phyloP scores from a whole-genome alignment of 2,113 vertebrate genomes.

The Murina feae region DNA sequence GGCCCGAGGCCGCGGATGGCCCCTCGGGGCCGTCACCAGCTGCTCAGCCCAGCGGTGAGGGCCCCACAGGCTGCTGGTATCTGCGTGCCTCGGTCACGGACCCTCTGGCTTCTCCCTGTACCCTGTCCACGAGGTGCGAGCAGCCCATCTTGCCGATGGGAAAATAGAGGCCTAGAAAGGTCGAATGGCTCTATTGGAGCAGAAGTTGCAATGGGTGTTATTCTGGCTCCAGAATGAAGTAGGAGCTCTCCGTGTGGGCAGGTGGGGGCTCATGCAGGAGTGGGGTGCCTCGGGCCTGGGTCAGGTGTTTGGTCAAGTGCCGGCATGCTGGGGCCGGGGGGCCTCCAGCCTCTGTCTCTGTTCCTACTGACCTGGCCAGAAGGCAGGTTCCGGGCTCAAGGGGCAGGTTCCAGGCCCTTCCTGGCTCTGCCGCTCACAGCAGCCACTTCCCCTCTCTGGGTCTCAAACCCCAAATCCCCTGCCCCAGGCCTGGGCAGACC shows the following conservation, averaged over 20 bases:
- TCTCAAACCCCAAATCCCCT: not conserved
- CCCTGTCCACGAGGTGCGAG: not conserved
- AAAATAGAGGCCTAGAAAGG: not conserved
- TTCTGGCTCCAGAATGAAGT: not conserved
- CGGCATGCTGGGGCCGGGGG: not conserved
- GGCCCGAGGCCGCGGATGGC: not conserved
- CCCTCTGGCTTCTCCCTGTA: not conserved
- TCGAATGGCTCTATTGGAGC: not conserved
- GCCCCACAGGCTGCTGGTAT: too few species aligned
- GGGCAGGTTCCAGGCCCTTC: not conserved
- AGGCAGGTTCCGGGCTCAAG: not conserved
- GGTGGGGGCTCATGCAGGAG: too few species aligned
- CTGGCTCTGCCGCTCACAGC: not conserved
- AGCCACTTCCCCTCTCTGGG: not conserved
- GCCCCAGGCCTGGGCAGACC: too few species aligned
- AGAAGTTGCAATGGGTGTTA: not conserved
- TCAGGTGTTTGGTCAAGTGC: too few species aligned
- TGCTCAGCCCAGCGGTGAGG: not conserved
- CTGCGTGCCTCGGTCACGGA: too few species aligned
- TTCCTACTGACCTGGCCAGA: not conserved
- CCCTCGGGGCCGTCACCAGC: fast-evolving
- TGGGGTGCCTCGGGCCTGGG: not conserved
- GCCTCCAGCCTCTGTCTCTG: not conserved
- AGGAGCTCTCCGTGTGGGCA: too few species aligned
- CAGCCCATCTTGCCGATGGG: not conserved